Percentiles rank a stretch among this genome's conserved stretches.
These are phyloP conservation scores for Sinodicranocentrus sp. DNA, from an alignment of 2,888 invertebrate species.

Conservation along the genomic window DNA sequence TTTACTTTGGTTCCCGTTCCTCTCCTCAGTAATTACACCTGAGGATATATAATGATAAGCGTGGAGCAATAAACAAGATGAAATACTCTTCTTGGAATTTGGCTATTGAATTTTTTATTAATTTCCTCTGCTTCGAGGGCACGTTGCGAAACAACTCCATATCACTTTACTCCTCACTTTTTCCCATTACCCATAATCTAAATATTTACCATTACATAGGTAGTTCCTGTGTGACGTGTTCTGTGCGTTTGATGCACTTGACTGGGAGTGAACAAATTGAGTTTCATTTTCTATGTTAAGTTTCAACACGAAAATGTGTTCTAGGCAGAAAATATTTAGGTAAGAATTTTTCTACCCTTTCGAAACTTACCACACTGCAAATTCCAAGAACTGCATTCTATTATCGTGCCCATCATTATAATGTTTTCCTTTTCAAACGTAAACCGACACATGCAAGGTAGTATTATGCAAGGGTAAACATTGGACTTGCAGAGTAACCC, in stretches of 20 bases:
- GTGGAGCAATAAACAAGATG: background rate
- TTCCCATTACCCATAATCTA: background rate
- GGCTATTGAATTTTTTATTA: background rate
- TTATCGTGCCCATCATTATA: conserved; percentile 23
- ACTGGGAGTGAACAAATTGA: background rate
- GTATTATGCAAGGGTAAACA: too few relatives aligned
- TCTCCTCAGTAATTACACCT: background rate
- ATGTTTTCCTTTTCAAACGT: background rate
- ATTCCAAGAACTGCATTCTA: conserved; percentile 34
- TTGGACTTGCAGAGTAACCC: too few relatives aligned
- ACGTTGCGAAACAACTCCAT: conserved; percentile 1
- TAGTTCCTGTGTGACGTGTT: background rate
- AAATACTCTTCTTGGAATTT: conserved; percentile 5
- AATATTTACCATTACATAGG: too few relatives aligned
- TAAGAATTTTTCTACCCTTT: background rate
- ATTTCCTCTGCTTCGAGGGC: background rate
- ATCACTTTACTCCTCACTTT: background rate
- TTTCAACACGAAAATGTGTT: background rate
- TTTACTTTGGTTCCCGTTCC: background rate
- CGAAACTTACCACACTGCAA: background rate
- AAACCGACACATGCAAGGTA: too few relatives aligned
- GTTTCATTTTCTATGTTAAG: background rate
- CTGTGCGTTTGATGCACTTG: background rate
- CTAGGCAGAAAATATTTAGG: background rate
- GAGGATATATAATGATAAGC: background rate